These are phyloP conservation scores for Heliconius ethilla DNA, from an alignment of 2,888 invertebrate species.

Conservation along the genomic window DNA sequence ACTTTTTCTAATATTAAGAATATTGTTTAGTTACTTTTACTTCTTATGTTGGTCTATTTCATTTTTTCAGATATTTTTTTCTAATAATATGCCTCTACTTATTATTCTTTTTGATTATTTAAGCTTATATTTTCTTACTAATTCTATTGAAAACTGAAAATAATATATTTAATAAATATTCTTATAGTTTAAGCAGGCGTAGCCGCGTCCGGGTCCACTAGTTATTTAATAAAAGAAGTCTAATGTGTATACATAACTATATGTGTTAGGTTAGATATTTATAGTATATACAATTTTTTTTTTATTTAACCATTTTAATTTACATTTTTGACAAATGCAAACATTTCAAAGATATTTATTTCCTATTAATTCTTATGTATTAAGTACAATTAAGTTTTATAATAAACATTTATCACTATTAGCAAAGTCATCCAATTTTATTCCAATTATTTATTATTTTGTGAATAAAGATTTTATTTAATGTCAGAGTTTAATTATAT, in stretches of 20 bases:
- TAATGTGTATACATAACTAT: not conserved
- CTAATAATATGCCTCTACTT: too few relatives aligned
- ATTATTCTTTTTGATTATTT: too few relatives aligned
- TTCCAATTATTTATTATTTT: too few relatives aligned
- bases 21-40: too few relatives aligned
- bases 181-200: too few relatives aligned
- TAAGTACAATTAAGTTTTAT: constrained; percentile 1
- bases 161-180: too few relatives aligned
- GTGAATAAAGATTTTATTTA: not conserved
- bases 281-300: not conserved
- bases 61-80: too few relatives aligned
- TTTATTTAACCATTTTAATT: not conserved
- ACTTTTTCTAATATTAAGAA: too few relatives aligned
- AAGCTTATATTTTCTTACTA: too few relatives aligned
- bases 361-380: not conserved
- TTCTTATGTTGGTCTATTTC: too few relatives aligned
- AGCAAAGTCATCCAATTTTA: not conserved
- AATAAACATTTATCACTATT: not conserved
- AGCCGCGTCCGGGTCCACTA: too few relatives aligned
- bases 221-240: not conserved
- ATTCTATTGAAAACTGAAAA: too few relatives aligned
- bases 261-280: not conserved
- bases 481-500: not conserved
- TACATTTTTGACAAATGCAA: not conserved
- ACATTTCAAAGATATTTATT: not conserved